A percentile compares a stretch with the other conserved stretches of the same genome.
Evolutionary conservation across 2,888 invertebrate species (phyloP).

Genomic region (Aleiodes leptofemur): DNA sequence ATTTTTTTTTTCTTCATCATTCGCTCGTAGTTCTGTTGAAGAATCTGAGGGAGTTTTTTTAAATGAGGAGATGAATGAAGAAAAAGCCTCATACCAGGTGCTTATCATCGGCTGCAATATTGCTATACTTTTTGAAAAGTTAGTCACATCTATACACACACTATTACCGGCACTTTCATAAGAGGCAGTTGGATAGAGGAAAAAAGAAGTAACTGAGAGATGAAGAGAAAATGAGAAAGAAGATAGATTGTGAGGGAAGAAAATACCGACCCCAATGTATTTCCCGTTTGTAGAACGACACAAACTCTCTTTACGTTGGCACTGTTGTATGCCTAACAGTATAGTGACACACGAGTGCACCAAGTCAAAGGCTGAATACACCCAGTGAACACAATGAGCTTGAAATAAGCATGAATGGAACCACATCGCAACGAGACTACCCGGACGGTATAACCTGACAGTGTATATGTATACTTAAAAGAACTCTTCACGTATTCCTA

Average conservation of each 20-base stretch:
- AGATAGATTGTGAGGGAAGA: conserved; percentile 35
- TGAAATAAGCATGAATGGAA: conserved; percentile 74
- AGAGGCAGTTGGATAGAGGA: not conserved
- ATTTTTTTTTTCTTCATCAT: no score
- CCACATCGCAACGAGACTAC: conserved; percentile 41
- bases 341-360: conserved; percentile 59
- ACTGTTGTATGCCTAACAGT: conserved; percentile 40
- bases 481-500: not conserved
- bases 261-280: conserved; percentile 60
- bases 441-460: conserved; percentile 1
- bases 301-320: conserved; percentile 52
- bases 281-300: conserved; percentile 58
- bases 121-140: conserved; percentile 28
- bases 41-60: no score
- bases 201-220: not conserved
- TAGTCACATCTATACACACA: not conserved
- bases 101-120: conserved; percentile 26
- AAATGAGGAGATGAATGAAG: conserved; percentile 16
- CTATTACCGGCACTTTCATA: conserved; percentile 10
- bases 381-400: conserved; percentile 70
- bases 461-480: conserved; percentile 57
- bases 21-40: no score
- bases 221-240: conserved; percentile 43
- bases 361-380: conserved; percentile 72
- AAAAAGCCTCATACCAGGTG: conserved; percentile 20